phyloP scores from a whole-genome alignment of 1,140 invertebrate species.

The Agrilus planipennis region DNA sequence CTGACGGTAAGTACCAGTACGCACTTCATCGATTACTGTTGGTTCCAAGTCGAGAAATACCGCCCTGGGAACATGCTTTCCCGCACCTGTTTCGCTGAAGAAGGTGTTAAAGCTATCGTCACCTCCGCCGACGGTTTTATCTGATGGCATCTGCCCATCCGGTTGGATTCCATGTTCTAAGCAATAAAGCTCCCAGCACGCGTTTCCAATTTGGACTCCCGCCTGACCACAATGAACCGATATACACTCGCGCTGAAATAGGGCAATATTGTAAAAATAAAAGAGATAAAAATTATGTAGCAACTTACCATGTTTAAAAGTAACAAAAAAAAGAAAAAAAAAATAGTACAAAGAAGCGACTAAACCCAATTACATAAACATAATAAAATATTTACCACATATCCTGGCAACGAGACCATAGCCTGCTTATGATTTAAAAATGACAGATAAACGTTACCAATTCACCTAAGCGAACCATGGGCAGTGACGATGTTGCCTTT shows the following conservation, averaged over 20 bases:
- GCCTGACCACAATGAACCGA: constrained; percentile 44
- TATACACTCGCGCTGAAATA: constrained; percentile 40
- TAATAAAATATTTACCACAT: no score
- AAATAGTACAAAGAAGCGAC: no score
- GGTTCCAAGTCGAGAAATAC: constrained; percentile 79
- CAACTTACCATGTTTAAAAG: no score
- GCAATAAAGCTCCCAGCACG: constrained; percentile 43
- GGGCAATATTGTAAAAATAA: no score
- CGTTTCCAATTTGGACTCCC: constrained; percentile 43
- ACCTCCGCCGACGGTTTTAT: background rate
- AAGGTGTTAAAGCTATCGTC: constrained; percentile 15
- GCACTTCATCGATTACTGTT: constrained; percentile 63
- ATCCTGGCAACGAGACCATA: no score
- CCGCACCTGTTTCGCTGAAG: constrained; percentile 40
- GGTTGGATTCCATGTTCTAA: constrained; percentile 4
- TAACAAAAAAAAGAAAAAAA: no score
- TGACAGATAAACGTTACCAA: no score
- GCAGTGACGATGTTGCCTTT: no score
- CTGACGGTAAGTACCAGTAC: background rate
- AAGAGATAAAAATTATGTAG: no score
- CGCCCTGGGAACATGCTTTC: constrained; percentile 75
- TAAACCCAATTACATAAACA: no score
- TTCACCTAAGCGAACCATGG: no score
- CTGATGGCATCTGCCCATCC: background rate
- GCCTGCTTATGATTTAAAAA: no score